A percentile compares a stretch with the other conserved stretches of the same genome.
These are phyloP conservation scores for Nowickia ferox DNA, from an alignment of 2,888 invertebrate genomes.

Conservation along the genomic window DNA sequence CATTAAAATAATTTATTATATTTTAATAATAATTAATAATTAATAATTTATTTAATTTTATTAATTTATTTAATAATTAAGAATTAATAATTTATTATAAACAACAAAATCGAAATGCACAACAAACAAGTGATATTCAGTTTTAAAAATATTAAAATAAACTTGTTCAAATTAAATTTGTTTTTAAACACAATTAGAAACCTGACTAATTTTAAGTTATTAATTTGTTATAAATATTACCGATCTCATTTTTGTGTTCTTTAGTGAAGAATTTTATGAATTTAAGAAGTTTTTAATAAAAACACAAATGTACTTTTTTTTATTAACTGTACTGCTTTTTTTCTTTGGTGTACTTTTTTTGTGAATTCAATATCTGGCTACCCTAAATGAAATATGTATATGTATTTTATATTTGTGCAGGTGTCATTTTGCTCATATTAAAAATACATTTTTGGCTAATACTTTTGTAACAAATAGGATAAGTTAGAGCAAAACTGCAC, in stretches of 20 bases:
- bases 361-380: not conserved
- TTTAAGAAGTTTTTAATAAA: not conserved
- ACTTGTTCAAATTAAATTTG: not conserved
- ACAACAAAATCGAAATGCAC: too few relatives aligned
- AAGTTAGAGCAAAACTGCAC: not conserved
- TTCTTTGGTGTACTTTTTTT: not conserved
- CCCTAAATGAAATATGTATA: not conserved
- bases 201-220: too few relatives aligned
- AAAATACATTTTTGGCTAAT: slow-evolving; percentile 6
- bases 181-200: not conserved
- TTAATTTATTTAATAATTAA: too few relatives aligned
- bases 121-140: too few relatives aligned
- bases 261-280: not conserved
- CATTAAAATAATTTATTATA: not conserved
- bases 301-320: slow-evolving; percentile 1
- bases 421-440: slow-evolving; percentile 41
- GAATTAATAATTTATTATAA: too few relatives aligned
- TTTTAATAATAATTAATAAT: too few relatives aligned
- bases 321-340: not conserved
- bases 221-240: not conserved
- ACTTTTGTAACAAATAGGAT: slow-evolving; percentile 13
- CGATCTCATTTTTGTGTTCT: not conserved
- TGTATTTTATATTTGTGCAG: slow-evolving; percentile 34
- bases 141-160: not conserved
- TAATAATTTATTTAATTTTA: too few relatives aligned